Base-by-base conservation (phyloP, 2,888 invertebrate species). In the Nysson spinosus region DNA sequence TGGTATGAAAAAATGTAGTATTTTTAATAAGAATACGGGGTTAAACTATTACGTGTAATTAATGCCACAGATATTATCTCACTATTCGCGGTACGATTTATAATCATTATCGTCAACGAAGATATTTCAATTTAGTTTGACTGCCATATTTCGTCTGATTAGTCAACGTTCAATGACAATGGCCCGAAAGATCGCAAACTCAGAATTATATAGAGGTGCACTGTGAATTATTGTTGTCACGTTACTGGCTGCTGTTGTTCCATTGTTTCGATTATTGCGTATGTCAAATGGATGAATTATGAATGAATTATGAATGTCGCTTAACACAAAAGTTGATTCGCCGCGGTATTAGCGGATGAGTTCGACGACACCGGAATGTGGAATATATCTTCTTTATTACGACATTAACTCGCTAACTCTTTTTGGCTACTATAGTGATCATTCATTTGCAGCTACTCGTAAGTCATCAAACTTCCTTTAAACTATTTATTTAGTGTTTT, bases 211-310 rank as follows among this genome's bases (percentile, higher is more conserved):
- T 57, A 22, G 34, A 34, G 56, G 62, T 32, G 43, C 37, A 46
- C 40, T 17, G 37, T 52, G 66, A 61, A 46, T 67, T 69, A 69
- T 69, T 69, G 64, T 55, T 64, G 68, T 58, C 58, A 52, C 60
- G 69, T 64, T 70, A 68, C 63, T 63, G 30, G 46, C 49, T 34
- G 47, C 57, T 55, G 63, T 67, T 71, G 68, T 44, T 43, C 74
- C 63, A 63, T 72, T 58, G 60, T 66, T 61, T 63, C 57, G 58
- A 69, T 74, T 69, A 70, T 69, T 72, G 54, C 69, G 57, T 57
- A 57, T 65, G 61, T 55, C 63, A 66, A 50, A 50, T 50, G 22
- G 16, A 52, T 42, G 34, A 62, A 32, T 69, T 19, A 52, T 42
- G 34, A 62, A 32, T 69, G 40, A 71, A 71, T 65, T 74, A 56